Percentiles rank a stretch among this genome's conserved stretches.
Conservation (phyloP, 2,113 vertebrate genomes). For the Chamaea fasciata region DNA sequence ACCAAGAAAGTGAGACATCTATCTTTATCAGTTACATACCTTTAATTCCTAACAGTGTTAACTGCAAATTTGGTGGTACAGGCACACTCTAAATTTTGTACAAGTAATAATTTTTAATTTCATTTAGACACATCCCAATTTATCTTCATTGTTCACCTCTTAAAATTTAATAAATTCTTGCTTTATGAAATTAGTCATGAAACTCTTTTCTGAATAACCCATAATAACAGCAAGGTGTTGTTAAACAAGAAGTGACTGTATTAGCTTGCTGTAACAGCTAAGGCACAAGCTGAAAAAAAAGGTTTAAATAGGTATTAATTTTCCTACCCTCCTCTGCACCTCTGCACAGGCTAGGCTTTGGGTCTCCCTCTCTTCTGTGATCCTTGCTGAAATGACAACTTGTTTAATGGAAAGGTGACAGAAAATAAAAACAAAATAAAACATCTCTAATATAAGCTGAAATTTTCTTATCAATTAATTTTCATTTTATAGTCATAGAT, state of each 20-base stretch:
- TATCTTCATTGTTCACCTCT: constrained; percentile 36
- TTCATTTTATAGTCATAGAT: neutral
- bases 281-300: neutral
- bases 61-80: constrained; percentile 20
- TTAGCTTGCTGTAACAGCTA: neutral
- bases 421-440: neutral
- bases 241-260: neutral
- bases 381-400: neutral
- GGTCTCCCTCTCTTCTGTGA: neutral
- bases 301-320: neutral
- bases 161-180: constrained; percentile 43
- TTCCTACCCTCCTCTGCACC: neutral
- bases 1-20: constrained; percentile 56
- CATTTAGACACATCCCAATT: constrained; percentile 56
- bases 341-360: neutral
- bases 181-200: constrained; percentile 33
- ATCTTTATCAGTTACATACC: constrained; percentile 61
- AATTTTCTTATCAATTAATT: constrained; percentile 3
- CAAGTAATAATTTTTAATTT: constrained; percentile 69
- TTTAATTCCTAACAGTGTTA: constrained; percentile 60
- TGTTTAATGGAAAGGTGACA: neutral
- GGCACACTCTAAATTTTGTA: constrained; percentile 24
- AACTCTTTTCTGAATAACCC: constrained; percentile 30
- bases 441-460: neutral
- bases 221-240: constrained; percentile 6